phyloP scores from a whole-genome alignment of 2,113 vertebrate genomes.

The Delphinus delphis region DNA sequence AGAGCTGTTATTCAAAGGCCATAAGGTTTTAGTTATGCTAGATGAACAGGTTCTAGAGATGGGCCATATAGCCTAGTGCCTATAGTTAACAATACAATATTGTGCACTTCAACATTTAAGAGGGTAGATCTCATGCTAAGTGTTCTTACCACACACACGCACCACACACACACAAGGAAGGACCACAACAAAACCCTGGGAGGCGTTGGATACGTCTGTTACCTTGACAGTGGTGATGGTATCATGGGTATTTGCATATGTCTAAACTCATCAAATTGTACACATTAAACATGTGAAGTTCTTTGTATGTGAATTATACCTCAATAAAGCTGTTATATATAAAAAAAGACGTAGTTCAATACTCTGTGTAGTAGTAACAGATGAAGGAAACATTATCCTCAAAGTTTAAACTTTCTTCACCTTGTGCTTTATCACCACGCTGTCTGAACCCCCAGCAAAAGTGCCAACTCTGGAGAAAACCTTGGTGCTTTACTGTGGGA shows the following conservation, averaged over 20 bases:
- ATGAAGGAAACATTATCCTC: neutral
- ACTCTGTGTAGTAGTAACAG: neutral
- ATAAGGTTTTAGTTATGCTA: neutral
- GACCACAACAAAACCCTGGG: neutral
- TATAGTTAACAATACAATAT: no score
- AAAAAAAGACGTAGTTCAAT: neutral
- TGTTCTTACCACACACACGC: neutral
- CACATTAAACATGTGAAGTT: neutral
- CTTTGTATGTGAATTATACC: neutral
- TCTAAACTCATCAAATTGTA: neutral
- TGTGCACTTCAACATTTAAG: neutral
- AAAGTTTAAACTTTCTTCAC: neutral
- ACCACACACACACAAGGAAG: neutral
- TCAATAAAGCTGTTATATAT: neutral
- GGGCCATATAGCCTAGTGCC: accelerated
- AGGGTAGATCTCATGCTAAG: neutral
- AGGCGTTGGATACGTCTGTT: neutral
- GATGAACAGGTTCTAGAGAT: neutral
- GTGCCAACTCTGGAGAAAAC: neutral
- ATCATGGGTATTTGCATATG: neutral
- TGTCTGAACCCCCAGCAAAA: neutral
- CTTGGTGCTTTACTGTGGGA: neutral
- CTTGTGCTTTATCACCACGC: neutral
- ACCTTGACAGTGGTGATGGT: neutral
- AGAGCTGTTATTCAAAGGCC: neutral